Conservation (phyloP, 1,140 invertebrate genomes). For the Episyrphus balteatus region DNA sequence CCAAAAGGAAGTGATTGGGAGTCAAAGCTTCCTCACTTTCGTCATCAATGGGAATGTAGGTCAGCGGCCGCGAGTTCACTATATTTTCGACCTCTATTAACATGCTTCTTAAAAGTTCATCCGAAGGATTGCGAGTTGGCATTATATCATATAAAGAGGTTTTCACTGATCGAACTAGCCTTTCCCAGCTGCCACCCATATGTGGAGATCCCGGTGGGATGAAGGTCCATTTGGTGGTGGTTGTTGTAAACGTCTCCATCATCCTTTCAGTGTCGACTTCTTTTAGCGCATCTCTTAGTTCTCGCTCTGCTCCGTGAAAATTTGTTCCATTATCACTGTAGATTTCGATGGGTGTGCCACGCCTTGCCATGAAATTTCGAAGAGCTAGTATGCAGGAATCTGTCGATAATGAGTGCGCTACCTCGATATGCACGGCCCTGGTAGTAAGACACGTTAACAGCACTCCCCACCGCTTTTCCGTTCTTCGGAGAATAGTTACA, state of each 20-base stretch:
- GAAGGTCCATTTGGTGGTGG: constrained; percentile 22
- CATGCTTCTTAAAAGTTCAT: constrained; percentile 5
- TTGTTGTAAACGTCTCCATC: constrained; percentile 2
- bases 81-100: constrained; percentile 8
- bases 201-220: constrained; percentile 30
- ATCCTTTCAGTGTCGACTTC: background rate
- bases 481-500: constrained; percentile 1
- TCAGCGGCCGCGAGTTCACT: constrained; percentile 15
- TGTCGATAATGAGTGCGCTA: background rate
- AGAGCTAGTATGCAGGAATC: background rate
- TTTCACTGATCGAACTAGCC: constrained; percentile 30
- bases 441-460: constrained; percentile 21
- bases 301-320: constrained; percentile 20
- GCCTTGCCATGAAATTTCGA: background rate
- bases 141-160: constrained; percentile 13
- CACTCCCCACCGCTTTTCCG: constrained; percentile 16
- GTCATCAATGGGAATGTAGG: constrained; percentile 17
- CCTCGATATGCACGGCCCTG: constrained; percentile 11
- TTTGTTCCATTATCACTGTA: constrained; percentile 35
- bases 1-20: constrained; percentile 26
- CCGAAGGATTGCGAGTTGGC: background rate
- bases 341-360: background rate
- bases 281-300: background rate
- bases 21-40: constrained; percentile 17
- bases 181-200: constrained; percentile 37